Conservation (phyloP, 2,113 vertebrate species). For the Camelus bactrianus region DNA sequence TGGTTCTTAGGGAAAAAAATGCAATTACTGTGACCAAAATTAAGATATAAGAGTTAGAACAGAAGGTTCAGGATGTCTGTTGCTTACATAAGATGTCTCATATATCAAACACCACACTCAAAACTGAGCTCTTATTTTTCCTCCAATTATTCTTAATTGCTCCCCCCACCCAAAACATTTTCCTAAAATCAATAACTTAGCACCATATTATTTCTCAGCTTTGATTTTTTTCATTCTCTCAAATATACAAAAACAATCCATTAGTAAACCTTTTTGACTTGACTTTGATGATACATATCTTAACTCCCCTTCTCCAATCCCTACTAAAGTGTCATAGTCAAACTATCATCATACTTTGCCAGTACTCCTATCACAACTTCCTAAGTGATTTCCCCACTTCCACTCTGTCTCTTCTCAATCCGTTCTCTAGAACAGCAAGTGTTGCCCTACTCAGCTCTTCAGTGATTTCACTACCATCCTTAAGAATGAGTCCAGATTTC, state of each 20-base stretch:
- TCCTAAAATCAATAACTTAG: not conserved
- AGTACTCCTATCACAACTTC: not conserved
- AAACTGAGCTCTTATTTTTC: not conserved
- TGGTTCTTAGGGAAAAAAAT: slow-evolving; percentile 12
- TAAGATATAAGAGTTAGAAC: not conserved
- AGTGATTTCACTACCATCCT: not conserved
- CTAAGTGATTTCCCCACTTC: not conserved
- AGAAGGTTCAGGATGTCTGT: not conserved
- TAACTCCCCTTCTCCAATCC: not conserved
- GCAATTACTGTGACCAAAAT: slow-evolving; percentile 13
- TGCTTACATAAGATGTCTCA: not conserved
- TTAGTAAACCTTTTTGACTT: not conserved
- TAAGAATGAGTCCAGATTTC: not conserved
- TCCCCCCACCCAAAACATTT: not conserved
- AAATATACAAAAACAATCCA: not conserved
- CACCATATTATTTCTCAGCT: not conserved
- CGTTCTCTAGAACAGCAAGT: not conserved
- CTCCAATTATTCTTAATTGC: not conserved
- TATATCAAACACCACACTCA: not conserved
- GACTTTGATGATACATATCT: not conserved
- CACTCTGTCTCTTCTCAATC: not conserved
- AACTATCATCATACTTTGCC: not conserved
- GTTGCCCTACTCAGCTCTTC: not conserved
- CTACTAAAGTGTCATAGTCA: not conserved
- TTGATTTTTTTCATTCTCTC: not conserved